Percentiles rank a stretch among this genome's conserved stretches.
phyloP scores from a whole-genome alignment of 2,888 invertebrate genomes.

The Pyrocoelia pectoralis region DNA sequence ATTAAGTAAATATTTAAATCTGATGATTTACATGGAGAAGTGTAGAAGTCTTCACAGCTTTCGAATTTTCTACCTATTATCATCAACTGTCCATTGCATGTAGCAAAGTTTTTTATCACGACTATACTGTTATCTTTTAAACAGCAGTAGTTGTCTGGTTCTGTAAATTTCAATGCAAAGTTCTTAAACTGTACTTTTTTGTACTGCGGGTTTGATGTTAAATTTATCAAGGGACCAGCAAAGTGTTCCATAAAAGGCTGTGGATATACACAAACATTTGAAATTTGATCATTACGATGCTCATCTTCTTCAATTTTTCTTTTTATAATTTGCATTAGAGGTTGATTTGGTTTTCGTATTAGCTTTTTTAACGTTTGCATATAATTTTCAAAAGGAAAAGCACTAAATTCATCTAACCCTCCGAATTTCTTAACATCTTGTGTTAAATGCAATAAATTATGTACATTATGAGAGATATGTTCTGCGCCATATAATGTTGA shows the following conservation, averaged over 20 bases:
- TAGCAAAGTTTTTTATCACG: not conserved
- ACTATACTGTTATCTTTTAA: constrained; percentile 12
- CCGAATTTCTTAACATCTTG: constrained; percentile 12
- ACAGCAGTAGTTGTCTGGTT: constrained; percentile 8
- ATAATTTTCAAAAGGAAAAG: constrained; percentile 27
- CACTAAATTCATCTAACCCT: constrained; percentile 15
- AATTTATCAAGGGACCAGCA: not conserved
- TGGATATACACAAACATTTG: not conserved
- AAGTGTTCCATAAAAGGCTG: not conserved
- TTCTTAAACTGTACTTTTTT: not conserved
- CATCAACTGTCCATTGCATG: not conserved
- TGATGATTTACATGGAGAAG: constrained; percentile 2
- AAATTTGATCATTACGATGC: not conserved
- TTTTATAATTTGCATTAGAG: not conserved
- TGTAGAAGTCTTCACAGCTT: not conserved
- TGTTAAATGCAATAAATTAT: constrained; percentile 16
- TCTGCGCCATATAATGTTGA: constrained; percentile 16
- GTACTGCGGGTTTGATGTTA: not conserved
- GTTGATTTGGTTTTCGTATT: constrained; percentile 5
- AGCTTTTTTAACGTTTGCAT: constrained; percentile 11
- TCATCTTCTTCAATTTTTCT: not conserved
- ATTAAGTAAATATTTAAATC: not conserved
- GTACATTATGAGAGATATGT: constrained; percentile 20
- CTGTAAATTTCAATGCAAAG: not conserved
- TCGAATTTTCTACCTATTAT: constrained; percentile 3